phyloP scores from a whole-genome alignment of 1,140 invertebrate genomes.

The Araneus ventricosus region DNA sequence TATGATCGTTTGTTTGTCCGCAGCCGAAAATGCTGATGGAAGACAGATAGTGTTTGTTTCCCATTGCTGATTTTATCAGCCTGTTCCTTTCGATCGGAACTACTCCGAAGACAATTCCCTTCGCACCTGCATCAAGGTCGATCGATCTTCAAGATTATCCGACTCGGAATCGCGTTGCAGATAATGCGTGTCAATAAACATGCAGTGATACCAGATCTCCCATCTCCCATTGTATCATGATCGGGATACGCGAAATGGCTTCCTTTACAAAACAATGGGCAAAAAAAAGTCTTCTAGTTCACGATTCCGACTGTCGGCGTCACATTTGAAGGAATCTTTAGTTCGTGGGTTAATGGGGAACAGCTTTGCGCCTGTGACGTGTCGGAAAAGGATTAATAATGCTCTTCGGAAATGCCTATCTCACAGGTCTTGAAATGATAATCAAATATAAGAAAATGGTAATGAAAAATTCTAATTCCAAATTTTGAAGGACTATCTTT shows the following conservation, averaged over 20 bases:
- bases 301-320: conserved; percentile 3
- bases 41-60: conserved; percentile 73
- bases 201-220: conserved; percentile 54
- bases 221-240: conserved; percentile 64
- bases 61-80: conserved; percentile 57
- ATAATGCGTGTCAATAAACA: conserved; percentile 75
- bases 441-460: too few relatives aligned
- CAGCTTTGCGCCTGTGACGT: neutral
- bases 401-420: neutral
- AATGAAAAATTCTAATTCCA: too few relatives aligned
- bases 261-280: conserved; percentile 73
- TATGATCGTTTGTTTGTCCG: conserved; percentile 74
- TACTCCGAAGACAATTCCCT: conserved; percentile 51
- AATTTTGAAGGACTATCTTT: too few relatives aligned
- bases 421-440: too few relatives aligned
- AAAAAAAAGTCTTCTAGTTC: conserved; percentile 27
- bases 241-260: conserved; percentile 56
- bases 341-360: neutral
- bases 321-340: conserved; percentile 24
- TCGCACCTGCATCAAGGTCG: conserved; percentile 72
- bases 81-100: conserved; percentile 18
- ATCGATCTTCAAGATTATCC: conserved; percentile 61
- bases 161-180: conserved; percentile 58
- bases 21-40: conserved; percentile 60
- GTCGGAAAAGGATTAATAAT: neutral